Evolutionary conservation across 2,797 vertebrate genomes (phyloP).

Genomic region (Melanotaenia maccullochi): DNA sequence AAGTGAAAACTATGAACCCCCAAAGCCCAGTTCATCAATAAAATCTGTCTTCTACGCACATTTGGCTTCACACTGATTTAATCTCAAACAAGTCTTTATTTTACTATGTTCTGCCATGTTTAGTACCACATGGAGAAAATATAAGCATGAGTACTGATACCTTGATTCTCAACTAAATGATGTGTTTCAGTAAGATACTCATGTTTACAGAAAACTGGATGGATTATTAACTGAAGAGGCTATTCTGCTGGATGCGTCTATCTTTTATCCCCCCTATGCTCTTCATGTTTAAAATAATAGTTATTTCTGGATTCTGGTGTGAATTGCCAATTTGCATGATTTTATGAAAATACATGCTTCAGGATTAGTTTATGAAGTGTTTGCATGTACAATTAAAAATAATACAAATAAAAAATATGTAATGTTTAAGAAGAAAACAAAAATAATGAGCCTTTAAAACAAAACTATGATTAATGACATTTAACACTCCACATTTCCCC

Average conservation of each 20-base stretch:
- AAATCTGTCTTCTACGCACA: slow-evolving; percentile 40
- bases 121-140: neutral
- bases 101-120: neutral
- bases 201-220: neutral
- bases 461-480: neutral
- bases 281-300: neutral
- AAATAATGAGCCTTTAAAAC: slow-evolving; percentile 2
- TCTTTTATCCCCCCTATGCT: neutral
- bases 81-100: slow-evolving; percentile 23
- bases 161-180: slow-evolving; percentile 5
- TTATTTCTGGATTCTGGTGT: neutral
- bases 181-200: neutral
- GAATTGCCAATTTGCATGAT: neutral
- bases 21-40: slow-evolving; percentile 62
- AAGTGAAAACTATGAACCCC: slow-evolving; percentile 56
- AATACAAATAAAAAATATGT: neutral
- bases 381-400: neutral
- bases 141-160: slow-evolving; percentile 5
- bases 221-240: neutral
- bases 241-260: neutral
- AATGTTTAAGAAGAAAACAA: too few relatives aligned
- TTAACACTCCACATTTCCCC: neutral
- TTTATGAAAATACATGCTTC: neutral
- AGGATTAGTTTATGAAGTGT: neutral
- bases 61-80: slow-evolving; percentile 40